Evolutionary conservation across 2,888 invertebrate species (phyloP).

Genomic region (Onchidella celtica): DNA sequence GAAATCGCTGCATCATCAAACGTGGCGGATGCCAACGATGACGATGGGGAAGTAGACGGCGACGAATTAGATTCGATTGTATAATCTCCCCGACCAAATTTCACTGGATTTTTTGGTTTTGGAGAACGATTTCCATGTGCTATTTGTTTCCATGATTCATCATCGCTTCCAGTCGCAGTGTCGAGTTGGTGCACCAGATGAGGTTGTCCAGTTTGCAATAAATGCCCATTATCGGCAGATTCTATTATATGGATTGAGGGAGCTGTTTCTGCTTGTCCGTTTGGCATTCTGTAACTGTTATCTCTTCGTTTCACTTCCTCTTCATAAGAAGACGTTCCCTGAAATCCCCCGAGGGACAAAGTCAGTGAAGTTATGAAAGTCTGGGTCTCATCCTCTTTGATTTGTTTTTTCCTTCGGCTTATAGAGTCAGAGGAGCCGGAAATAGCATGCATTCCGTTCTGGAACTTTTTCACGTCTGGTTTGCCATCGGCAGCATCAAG

Average conservation of each 20-base stretch:
- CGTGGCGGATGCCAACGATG: not conserved
- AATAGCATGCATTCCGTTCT: not conserved
- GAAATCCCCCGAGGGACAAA: constrained; percentile 1
- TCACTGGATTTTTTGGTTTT: not conserved
- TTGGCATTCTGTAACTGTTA: too few relatives aligned
- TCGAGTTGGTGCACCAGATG: too few relatives aligned
- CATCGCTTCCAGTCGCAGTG: constrained; percentile 30
- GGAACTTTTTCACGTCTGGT: not conserved
- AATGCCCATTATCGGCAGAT: too few relatives aligned
- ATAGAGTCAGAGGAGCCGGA: not conserved
- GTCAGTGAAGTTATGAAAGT: not conserved
- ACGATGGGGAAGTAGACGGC: too few relatives aligned
- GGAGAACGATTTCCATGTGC: not conserved
- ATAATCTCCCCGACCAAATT: constrained; percentile 1
- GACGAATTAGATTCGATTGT: not conserved
- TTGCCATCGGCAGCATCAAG: not conserved
- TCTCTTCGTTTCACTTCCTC: not conserved
- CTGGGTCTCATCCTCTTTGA: not conserved
- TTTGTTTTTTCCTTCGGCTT: not conserved
- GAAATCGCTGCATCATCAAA: not conserved
- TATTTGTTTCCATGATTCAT: constrained; percentile 6
- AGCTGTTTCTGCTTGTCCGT: too few relatives aligned
- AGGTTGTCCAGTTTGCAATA: too few relatives aligned
- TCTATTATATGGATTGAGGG: too few relatives aligned
- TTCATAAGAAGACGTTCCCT: constrained; percentile 22